Evolutionary conservation across 53 echinoderm and acorn worm genomes (phyloP).

Genomic region (Temnopleurus reevesii): DNA sequence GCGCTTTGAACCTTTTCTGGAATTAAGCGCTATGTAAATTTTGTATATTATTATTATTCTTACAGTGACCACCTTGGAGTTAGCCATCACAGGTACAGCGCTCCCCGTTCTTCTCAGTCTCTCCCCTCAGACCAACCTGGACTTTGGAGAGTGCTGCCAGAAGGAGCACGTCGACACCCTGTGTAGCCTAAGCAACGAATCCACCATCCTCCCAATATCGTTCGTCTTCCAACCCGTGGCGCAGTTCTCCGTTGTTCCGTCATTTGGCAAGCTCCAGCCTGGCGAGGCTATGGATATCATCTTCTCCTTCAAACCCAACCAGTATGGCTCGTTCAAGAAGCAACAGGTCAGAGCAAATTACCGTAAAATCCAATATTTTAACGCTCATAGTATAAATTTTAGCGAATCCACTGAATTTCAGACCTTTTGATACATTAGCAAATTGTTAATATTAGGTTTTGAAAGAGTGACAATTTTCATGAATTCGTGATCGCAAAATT

Average conservation of each 20-base stretch:
- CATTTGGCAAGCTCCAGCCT: conserved; percentile 80
- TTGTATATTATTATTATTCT: too few species aligned
- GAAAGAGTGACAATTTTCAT: too few species aligned
- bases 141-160: conserved; percentile 87
- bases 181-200: conserved; percentile 84
- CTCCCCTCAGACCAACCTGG: conserved; percentile 81
- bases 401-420: too few species aligned
- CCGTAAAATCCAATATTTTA: not conserved
- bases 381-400: too few species aligned
- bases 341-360: conserved; percentile 47
- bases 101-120: conserved; percentile 88
- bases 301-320: conserved; percentile 98
- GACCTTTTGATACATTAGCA: too few species aligned
- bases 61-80: conserved; percentile 82
- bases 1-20: too few species aligned
- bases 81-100: conserved; percentile 93
- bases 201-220: conserved; percentile 78
- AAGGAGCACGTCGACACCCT: conserved; percentile 91
- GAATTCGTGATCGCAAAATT: too few species aligned
- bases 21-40: too few species aligned
- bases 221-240: conserved; percentile 90
- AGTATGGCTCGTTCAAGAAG: conserved; percentile 89
- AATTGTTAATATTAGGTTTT: too few species aligned
- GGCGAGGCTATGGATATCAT: conserved; percentile 90
- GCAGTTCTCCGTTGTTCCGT: conserved; percentile 82